These are phyloP conservation scores for Plutella xylostella DNA, from an alignment of 2,888 invertebrate species.

Conservation along the genomic window DNA sequence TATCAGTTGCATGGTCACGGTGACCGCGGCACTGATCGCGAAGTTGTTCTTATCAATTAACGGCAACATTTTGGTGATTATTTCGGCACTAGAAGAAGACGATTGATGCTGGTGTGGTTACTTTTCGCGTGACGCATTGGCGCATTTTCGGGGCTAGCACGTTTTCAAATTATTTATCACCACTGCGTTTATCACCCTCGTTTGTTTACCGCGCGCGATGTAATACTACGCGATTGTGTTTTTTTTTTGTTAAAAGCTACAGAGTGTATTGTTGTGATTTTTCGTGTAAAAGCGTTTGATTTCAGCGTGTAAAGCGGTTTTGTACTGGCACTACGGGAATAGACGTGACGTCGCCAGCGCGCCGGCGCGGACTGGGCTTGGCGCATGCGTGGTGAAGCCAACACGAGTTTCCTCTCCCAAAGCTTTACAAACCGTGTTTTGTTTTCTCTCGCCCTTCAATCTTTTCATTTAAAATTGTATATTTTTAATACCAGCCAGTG, in stretches of 20 bases:
- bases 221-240: no score
- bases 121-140: conserved; percentile 43
- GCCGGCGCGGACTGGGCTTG: conserved; percentile 31
- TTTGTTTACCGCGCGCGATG: no score
- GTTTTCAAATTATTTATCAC: background rate
- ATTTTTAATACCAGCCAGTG: no score
- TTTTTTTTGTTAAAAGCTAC: no score
- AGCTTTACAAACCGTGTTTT: no score
- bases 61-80: conserved; percentile 70
- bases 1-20: conserved; percentile 85
- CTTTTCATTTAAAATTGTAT: no score
- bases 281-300: background rate
- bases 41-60: conserved; percentile 87
- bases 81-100: conserved; percentile 45
- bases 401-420: no score
- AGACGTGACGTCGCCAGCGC: conserved; percentile 49
- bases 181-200: background rate
- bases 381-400: conserved; percentile 38
- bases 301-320: conserved; percentile 23
- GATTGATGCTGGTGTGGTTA: conserved; percentile 32
- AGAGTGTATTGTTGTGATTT: no score
- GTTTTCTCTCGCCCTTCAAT: no score
- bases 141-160: conserved; percentile 35
- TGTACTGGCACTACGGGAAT: conserved; percentile 53
- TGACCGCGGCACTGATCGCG: conserved; percentile 88